Base-by-base conservation (phyloP, 2,797 vertebrate genomes). In the Gymnocypris eckloni region DNA sequence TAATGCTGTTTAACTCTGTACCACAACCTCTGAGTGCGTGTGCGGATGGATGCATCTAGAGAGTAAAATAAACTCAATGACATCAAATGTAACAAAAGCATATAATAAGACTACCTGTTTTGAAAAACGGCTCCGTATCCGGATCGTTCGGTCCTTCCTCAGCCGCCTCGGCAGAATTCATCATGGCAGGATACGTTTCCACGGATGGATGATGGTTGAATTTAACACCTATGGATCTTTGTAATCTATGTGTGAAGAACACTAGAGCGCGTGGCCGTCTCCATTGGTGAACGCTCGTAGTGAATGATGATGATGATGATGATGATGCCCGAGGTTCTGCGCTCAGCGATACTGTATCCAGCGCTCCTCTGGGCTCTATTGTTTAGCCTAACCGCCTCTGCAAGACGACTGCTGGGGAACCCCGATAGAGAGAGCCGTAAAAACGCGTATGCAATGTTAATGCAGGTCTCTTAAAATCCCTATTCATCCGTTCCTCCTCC, bases 111-210 rank as follows among this genome's bases (percentile, higher is more conserved):
- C 75, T 96, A 97, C 96, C 96, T 96, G 96, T 96, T 90, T 96
- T 95, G 92, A 96, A 97, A 94, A 97, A 97, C 90, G 96, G 95
- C 84, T 96, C 96, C 92, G 96, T 96, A 88, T 97, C 96, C 54
- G 95, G 95, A 89, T 97, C 96, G 22, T 93, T 94, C n/a, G 94
- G 95, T 90, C 95, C 95, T 90, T 96, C 96, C 86, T 95, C 95
- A 77, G 96, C 92, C 89, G 94, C 96, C 93, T 96, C 96, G 66
- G 94, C 92, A 87, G 95, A 94, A 94, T 96, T 97, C 96, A 96
- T 95, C 79, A 83, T 91, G 76, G 70, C 76, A 64, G 83, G 78
- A 25, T 85, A 78, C 33, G 56, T 28, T 28, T 82, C 80, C 78
- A 79, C 83, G n/a, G 41, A 25, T 73, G 78, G 86, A 73, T 72